A percentile compares a stretch with the other conserved stretches of the same genome.
phyloP scores from a whole-genome alignment of 1,140 invertebrate genomes.

The Thaumatotibia leucotreta region DNA sequence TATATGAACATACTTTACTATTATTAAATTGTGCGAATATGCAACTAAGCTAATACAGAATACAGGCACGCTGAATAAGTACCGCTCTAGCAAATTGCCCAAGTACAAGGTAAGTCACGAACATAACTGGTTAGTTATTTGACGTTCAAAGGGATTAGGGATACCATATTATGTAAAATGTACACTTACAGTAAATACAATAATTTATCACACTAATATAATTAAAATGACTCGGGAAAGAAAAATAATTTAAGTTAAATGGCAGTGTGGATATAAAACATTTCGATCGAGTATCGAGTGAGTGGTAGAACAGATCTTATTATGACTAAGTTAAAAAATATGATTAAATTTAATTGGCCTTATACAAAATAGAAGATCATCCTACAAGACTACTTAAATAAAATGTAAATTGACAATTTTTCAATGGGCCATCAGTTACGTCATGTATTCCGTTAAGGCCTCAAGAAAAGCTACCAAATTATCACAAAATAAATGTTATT shows the following conservation, averaged over 20 bases:
- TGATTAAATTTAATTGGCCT: constrained; percentile 6
- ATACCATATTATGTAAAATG: constrained; percentile 35
- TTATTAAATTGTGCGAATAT: neutral
- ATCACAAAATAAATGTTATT: constrained; percentile 29
- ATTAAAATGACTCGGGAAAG: constrained; percentile 23
- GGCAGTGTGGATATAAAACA: constrained; percentile 38
- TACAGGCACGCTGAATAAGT: neutral
- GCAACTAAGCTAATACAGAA: neutral
- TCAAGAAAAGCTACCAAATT: constrained; percentile 26
- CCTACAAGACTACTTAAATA: constrained; percentile 5
- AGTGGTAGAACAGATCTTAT: neutral
- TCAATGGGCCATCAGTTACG: neutral
- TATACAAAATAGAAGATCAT: constrained; percentile 10
- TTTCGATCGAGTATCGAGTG: constrained; percentile 10
- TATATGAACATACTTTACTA: neutral
- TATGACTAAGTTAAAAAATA: constrained; percentile 8
- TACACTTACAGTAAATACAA: constrained; percentile 46
- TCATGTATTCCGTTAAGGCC: constrained; percentile 14
- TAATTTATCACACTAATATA: constrained; percentile 28
- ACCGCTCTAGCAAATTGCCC: constrained; percentile 18
- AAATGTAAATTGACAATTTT: constrained; percentile 1
- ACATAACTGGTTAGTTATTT: constrained; percentile 37
- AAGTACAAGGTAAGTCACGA: constrained; percentile 26
- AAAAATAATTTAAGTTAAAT: constrained; percentile 25
- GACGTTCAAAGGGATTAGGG: constrained; percentile 27